These are phyloP conservation scores for Luidia sarsii DNA, from an alignment of 53 echinoderm and acorn worm species.

Conservation along the genomic window DNA sequence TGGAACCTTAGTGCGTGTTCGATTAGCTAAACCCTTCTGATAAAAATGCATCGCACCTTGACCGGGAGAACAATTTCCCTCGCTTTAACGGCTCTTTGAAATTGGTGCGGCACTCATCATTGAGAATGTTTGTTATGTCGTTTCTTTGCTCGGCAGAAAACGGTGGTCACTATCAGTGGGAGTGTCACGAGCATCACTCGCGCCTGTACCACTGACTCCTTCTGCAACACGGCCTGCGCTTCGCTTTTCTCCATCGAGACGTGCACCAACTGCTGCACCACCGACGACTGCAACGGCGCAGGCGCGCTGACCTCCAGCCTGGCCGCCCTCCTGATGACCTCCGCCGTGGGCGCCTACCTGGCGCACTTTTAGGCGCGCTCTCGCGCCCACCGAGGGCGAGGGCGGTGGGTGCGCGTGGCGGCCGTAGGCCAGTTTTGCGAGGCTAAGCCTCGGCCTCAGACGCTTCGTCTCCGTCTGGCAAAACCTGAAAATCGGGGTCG, in stretches of 20 bases:
- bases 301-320: constrained; percentile 21
- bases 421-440: no score
- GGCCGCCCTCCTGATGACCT: not conserved
- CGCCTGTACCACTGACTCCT: not conserved
- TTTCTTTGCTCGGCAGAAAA: not conserved
- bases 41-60: no score
- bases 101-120: not conserved
- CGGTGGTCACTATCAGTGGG: not conserved
- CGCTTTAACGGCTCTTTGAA: no score
- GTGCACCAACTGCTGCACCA: constrained; percentile 17
- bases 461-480: no score
- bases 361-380: not conserved
- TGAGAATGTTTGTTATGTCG: not conserved
- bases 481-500: no score
- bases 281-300: constrained; percentile 36
- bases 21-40: no score
- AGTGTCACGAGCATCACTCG: not conserved
- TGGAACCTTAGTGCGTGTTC: no score
- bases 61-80: no score
- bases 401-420: no score
- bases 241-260: constrained; percentile 13
- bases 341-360: not conserved
- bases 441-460: no score
- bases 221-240: not conserved
- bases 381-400: no score